Conservation (phyloP, 2,113 vertebrate species). For the Carassius carassius region DNA sequence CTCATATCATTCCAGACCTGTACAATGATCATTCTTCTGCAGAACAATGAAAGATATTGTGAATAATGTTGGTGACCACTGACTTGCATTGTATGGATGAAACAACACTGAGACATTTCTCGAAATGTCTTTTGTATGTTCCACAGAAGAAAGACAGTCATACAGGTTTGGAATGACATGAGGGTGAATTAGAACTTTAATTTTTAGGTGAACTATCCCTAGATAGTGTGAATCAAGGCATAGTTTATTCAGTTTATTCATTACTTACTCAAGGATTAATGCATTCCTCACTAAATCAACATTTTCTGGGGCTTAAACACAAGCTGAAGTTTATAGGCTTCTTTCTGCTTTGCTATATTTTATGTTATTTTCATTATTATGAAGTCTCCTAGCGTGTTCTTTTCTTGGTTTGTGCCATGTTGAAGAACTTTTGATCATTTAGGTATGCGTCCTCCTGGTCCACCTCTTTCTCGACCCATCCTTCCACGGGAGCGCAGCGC, state of each 20-base stretch:
- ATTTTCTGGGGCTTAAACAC: neutral
- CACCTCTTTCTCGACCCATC: conserved; percentile 89
- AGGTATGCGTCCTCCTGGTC: conserved; percentile 95
- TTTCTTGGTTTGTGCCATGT: neutral
- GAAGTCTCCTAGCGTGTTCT: neutral
- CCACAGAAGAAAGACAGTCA: neutral
- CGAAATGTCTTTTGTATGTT: neutral
- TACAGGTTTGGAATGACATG: neutral
- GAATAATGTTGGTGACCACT: neutral
- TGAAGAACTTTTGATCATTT: neutral
- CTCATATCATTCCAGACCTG: neutral
- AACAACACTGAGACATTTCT: neutral
- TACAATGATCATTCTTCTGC: neutral
- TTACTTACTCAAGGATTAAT: too few species aligned
- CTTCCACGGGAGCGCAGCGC: conserved; percentile 90
- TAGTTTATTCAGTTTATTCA: neutral
- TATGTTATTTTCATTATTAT: neutral
- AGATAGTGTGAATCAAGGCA: neutral
- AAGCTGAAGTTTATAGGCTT: neutral
- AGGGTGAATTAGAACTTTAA: too few species aligned
- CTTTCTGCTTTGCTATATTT: neutral
- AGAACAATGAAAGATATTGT: neutral
- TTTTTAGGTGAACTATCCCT: neutral
- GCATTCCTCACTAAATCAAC: neutral
- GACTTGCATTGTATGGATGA: neutral